Base-by-base conservation (phyloP, 1,140 invertebrate genomes). In the Drosophila nigrodunni region DNA sequence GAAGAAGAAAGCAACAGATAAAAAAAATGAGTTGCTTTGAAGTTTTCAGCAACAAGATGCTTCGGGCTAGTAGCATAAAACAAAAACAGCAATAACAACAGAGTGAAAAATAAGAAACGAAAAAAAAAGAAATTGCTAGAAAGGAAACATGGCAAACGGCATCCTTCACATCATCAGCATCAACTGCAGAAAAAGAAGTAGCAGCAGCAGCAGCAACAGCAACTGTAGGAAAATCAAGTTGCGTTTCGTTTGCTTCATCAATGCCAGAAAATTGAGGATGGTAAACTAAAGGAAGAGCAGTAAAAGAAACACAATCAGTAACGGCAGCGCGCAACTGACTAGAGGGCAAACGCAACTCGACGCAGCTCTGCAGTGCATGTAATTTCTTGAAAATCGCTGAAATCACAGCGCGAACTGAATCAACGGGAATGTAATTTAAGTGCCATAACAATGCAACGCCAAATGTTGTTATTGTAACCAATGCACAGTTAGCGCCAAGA, bases 1-100 rank as follows among this genome's bases (percentile, higher is more conserved):
- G 67, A 54, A 34, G 55, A 25, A 72, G 43, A 5, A 5, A 30
- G 25, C 25, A 30, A 39, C 43, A 52, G 58, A 74, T 67, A 30
- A 75, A 76, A 21, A 21, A 73, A 80, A 69, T 60, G 70, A 74
- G 83, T 70, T 83, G 74, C 83, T 88, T 88, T 88, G 83, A 88
- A 87, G 82, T 82, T 78, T 11, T 55, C 69, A 66, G 74, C 69
- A 60, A 74, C 68, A 78, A 87, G 39, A 78, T 55, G 74, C 74
- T 78, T 75, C 34, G 8, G 73, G 73, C 54, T 25, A 35, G 49
- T 35, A 59, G 70, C 67, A 41, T 13, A 43, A 43, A 11, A 43
- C 4, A 52, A 43, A 15, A 72, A 50, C 9, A 10, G 46, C 18
- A 54, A 65, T 34, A 61, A 73, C 7, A 55, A 68, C 37, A 34